Base-by-base conservation (phyloP, 2,797 vertebrate species). In the Rhabdophis nuchalis region DNA sequence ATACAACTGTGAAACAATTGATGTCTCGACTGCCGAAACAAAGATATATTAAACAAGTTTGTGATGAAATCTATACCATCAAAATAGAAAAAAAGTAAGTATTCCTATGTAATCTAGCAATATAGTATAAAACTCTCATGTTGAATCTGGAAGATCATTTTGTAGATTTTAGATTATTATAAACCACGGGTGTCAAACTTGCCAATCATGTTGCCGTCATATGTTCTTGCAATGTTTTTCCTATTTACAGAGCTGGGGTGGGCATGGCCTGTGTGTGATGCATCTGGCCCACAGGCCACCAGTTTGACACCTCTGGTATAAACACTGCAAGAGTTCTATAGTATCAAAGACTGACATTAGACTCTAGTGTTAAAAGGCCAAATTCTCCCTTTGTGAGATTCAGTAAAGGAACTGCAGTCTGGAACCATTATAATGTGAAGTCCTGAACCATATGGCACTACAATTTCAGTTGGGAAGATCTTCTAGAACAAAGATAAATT, bases 31-130 rank as follows among this genome's bases (percentile, higher is more conserved):
- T 98, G 87, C 98, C 99, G 23, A 99, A 99, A 97, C 99, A 99
- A 95, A 98, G 98, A 93, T 99, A 99, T 96, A 97, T 99, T 89
- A 99, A 99, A 96, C 97, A 97, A 92, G 98, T 99, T 95, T 99
- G 99, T 90, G 99, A 99, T 13, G 98, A 99, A 97, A 98, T 99
- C 93, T 98, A 99, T 95, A 98, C 97, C 87, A 98, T 98, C 93
- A 99, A 99, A 97, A 98, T 99, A 20, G 97, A 95, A 58, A 99
- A 99, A 96, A 98, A 98, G 98, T 99, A 97, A 94, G 96, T 94
- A 6, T 86, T 91, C 61, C 46, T 41, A 36, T 16, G 16, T 9
- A 90, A 77, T 29, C 8, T 25, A 4, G 77, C 20, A 46, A 46
- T 82, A 46, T 18, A 25, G 41, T 82, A 46, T 29, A 29, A 50